These are phyloP conservation scores for Caenorhabditis auriculariae DNA, from an alignment of 2,888 invertebrate genomes.

Conservation along the genomic window DNA sequence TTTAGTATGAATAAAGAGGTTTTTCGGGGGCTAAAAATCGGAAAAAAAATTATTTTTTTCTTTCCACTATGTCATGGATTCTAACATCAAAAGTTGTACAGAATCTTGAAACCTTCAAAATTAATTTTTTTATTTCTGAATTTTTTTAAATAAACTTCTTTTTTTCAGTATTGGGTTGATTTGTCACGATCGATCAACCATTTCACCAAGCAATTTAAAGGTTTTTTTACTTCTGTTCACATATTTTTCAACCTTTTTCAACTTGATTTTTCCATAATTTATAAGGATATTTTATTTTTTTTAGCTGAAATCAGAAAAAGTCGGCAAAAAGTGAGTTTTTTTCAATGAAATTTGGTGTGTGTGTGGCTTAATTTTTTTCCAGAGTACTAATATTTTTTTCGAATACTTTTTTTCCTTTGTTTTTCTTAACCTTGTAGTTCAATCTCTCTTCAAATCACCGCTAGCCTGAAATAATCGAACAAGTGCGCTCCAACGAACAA, in stretches of 20 bases:
- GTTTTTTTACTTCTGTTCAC: conserved; percentile 65
- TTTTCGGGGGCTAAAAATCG: too few relatives aligned
- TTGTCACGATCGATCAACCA: conserved; percentile 76
- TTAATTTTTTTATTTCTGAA: too few relatives aligned
- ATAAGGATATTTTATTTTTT: background rate
- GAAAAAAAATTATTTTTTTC: too few relatives aligned
- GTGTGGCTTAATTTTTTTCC: background rate
- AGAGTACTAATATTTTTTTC: background rate
- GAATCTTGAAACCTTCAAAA: too few relatives aligned
- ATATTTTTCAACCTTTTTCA: background rate
- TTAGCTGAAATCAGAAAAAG: conserved; percentile 26
- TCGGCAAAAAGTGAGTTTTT: conserved; percentile 30
- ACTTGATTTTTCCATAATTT: background rate
- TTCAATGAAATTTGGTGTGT: background rate
- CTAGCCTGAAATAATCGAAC: too few relatives aligned
- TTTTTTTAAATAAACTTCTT: too few relatives aligned
- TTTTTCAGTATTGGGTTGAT: conserved; percentile 88
- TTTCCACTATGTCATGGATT: too few relatives aligned
- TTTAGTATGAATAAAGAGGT: too few relatives aligned
- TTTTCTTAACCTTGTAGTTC: conserved; percentile 3
- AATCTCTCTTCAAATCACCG: too few relatives aligned
- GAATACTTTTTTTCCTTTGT: conserved; percentile 1
- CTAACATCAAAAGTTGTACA: too few relatives aligned
- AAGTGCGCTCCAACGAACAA: too few relatives aligned
- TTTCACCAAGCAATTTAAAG: conserved; percentile 85